A percentile compares a stretch with the other conserved stretches of the same genome.
These are phyloP conservation scores for Athalia cordata DNA, from an alignment of 2,888 invertebrate species.

Conservation along the genomic window DNA sequence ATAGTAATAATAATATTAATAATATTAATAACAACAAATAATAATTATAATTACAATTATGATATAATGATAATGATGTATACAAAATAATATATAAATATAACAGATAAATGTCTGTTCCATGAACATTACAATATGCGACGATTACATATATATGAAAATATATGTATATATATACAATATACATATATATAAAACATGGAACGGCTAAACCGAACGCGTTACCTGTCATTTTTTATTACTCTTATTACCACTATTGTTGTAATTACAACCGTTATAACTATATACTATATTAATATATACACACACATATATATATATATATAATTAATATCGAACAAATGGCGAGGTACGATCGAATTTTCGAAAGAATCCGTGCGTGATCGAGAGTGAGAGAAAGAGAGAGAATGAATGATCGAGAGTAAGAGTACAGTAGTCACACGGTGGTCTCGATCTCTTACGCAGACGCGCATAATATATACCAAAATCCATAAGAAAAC, in stretches of 20 bases:
- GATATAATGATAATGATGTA: no score
- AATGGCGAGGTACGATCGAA: conserved; percentile 7
- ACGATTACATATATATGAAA: neutral
- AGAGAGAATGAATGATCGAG: conserved; percentile 21
- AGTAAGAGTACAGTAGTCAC: neutral
- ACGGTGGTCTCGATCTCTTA: conserved; percentile 35
- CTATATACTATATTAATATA: neutral
- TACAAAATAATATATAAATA: no score
- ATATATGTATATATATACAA: conserved; percentile 62
- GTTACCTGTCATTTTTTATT: conserved; percentile 45
- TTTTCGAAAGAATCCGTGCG: conserved; percentile 16
- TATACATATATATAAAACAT: conserved; percentile 45
- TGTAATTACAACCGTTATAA: conserved; percentile 29
- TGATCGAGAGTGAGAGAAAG: conserved; percentile 27
- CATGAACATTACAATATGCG: no score
- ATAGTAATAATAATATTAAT: no score
- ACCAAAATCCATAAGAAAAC: neutral
- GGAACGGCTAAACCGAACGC: conserved; percentile 21
- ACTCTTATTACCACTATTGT: conserved; percentile 39
- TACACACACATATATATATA: conserved; percentile 5
- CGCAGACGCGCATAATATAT: conserved; percentile 18
- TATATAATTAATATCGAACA: conserved; percentile 8
- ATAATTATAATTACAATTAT: no score
- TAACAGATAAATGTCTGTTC: no score
- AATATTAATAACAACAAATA: no score